Evolutionary conservation across 53 echinoderm and acorn worm genomes (phyloP), one percentile per base, ranked within the genome.

Genomic region (Crossaster papposus): DNA sequence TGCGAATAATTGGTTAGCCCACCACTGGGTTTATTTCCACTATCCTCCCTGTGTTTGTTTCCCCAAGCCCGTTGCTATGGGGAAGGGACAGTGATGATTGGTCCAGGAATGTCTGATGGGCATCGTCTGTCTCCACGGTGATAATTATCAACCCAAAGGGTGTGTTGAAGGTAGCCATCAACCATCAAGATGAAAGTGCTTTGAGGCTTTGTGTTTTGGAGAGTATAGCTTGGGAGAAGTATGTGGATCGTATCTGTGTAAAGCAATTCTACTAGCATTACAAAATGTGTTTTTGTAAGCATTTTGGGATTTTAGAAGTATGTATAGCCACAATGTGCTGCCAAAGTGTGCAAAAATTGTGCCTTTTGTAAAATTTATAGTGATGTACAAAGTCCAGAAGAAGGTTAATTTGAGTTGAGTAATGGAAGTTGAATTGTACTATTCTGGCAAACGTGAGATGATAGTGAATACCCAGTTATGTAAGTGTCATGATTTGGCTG

Each of bases 41-140:
- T 65, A 44, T 83, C 83, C 70, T n/a, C 65, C n/a, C 20, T 12
- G 31, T 78, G 84, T 84, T 84, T 84, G 73, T 84, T 84, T 30
- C 72, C 84, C 29, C 32, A 37, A 51, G 84, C 72, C 23, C 13
- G 34, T 53, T 53, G 80, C 80, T 31, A 32, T 55, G 80, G 62
- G 35, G 80, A 62, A 36, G 84, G 37, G 32, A 51, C 36, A 65
- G 52, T 14, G 73, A 33, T 71, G 31, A 84, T 84, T 72, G 72
- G 72, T 31, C 30, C 17, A 28, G 52, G 84, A 73, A 71, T 84
- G 73, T 72, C 14, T 54, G 62, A 53, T 71, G 52, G 29, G 30
- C 38, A n/a, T 84, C 84, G 28, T 50, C 30, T 84, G 73, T 73
- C 72, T 84, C 65, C 64, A 37, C 5, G 14, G 32, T 62, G 63